Evolutionary conservation across 2,888 invertebrate species (phyloP).

Genomic region (Erebia aethiops): DNA sequence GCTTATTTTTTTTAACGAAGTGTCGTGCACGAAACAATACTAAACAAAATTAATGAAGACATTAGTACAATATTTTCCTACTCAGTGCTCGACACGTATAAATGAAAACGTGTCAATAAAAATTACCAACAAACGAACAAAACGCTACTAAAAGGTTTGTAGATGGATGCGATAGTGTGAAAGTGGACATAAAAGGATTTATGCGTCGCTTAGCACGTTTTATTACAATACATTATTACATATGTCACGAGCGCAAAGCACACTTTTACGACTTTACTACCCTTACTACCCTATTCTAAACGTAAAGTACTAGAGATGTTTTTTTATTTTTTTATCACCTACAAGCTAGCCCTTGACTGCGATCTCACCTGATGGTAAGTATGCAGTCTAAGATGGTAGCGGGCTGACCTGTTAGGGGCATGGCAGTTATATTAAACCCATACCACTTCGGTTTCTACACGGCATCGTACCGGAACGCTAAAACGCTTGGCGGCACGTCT

Average conservation of each 20-base stretch:
- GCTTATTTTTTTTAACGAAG: no score
- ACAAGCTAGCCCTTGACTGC: no score
- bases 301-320: no score
- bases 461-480: no score
- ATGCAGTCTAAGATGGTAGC: no score
- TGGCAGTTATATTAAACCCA: no score
- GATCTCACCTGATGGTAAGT: no score
- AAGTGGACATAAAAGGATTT: constrained; percentile 58
- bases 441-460: no score
- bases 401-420: no score
- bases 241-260: constrained; percentile 23
- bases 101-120: constrained; percentile 14
- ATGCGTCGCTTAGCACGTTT: constrained; percentile 46
- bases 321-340: no score
- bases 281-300: not conserved
- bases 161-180: constrained; percentile 47
- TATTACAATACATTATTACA: constrained; percentile 37
- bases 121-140: constrained; percentile 47
- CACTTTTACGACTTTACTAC: constrained; percentile 2
- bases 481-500: no score
- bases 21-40: not conserved
- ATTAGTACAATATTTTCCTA: not conserved
- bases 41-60: not conserved
- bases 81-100: not conserved
- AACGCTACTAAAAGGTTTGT: constrained; percentile 53